phyloP scores from a whole-genome alignment of 2,888 invertebrate species.

The Cheiracanthium punctorium region DNA sequence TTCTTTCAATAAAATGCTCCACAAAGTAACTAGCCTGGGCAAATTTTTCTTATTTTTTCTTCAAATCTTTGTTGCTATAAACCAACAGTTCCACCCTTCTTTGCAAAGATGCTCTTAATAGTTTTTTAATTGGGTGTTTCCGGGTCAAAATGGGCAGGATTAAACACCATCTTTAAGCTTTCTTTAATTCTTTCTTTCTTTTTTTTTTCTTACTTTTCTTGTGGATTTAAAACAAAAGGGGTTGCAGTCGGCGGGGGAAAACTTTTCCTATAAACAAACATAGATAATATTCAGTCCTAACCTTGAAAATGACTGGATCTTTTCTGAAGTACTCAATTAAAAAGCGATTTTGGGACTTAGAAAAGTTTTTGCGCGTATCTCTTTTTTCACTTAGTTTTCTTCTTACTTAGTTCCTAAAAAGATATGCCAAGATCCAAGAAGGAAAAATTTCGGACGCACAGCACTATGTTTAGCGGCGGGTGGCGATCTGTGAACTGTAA shows the following conservation, averaged over 20 bases:
- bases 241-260: not conserved
- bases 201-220: not conserved
- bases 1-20: too few species aligned
- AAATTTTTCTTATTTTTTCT: too few species aligned
- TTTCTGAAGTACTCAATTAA: constrained; percentile 53
- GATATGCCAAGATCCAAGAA: not conserved
- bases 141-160: constrained; percentile 13
- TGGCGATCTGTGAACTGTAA: constrained; percentile 51
- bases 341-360: constrained; percentile 49
- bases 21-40: too few species aligned
- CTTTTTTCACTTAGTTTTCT: not conserved
- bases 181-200: too few species aligned
- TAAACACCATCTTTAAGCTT: constrained; percentile 36
- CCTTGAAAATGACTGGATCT: not conserved
- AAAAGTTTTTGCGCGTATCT: not conserved
- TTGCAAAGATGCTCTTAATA: constrained; percentile 27
- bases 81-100: too few species aligned
- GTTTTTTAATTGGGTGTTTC: constrained; percentile 61
- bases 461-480: constrained; percentile 40
- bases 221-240: constrained; percentile 10
- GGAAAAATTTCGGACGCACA: constrained; percentile 12
- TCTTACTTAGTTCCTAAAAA: not conserved
- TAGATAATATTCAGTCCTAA: not conserved
- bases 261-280: constrained; percentile 10
- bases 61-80: not conserved